A percentile compares a stretch with the other conserved stretches of the same genome.
These are phyloP conservation scores for Altica lythri DNA, from an alignment of 2,888 invertebrate species.

Conservation along the genomic window DNA sequence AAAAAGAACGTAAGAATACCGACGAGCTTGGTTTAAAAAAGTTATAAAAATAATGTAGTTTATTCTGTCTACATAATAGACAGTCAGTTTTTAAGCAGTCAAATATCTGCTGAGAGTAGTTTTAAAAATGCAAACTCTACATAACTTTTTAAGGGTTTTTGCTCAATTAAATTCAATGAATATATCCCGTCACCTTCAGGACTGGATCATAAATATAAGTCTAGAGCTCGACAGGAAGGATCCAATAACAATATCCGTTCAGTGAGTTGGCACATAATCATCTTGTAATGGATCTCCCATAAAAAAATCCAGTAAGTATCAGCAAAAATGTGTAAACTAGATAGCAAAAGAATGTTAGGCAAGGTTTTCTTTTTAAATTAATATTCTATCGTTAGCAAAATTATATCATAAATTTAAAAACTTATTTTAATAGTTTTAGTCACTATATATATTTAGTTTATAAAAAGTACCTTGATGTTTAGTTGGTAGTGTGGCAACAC, in stretches of 20 bases:
- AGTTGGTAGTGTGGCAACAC: too few relatives aligned
- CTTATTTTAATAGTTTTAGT: too few relatives aligned
- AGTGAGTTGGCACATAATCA: constrained; percentile 29
- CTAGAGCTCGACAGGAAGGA: constrained; percentile 25
- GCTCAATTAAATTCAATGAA: constrained; percentile 21
- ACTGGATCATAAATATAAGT: constrained; percentile 14
- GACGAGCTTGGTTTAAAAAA: too few relatives aligned
- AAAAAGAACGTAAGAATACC: too few relatives aligned
- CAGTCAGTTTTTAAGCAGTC: neutral
- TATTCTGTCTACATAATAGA: too few relatives aligned
- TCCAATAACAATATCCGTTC: constrained; percentile 33
- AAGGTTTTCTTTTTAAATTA: too few relatives aligned
- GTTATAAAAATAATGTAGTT: too few relatives aligned
- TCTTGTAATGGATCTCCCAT: constrained; percentile 27
- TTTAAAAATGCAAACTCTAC: constrained; percentile 11
- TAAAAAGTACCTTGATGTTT: too few relatives aligned
- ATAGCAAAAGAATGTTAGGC: constrained; percentile 29
- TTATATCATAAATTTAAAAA: too few relatives aligned
- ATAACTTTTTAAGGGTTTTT: constrained; percentile 11
- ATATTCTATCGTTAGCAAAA: too few relatives aligned
- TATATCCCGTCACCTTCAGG: constrained; percentile 19
- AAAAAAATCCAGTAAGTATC: constrained; percentile 26
- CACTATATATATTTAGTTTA: too few relatives aligned
- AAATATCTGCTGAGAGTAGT: constrained; percentile 2
- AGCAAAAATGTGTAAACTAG: constrained; percentile 27